Conservation (phyloP, 2,888 invertebrate species). For the Aproaerema taeniolella region DNA sequence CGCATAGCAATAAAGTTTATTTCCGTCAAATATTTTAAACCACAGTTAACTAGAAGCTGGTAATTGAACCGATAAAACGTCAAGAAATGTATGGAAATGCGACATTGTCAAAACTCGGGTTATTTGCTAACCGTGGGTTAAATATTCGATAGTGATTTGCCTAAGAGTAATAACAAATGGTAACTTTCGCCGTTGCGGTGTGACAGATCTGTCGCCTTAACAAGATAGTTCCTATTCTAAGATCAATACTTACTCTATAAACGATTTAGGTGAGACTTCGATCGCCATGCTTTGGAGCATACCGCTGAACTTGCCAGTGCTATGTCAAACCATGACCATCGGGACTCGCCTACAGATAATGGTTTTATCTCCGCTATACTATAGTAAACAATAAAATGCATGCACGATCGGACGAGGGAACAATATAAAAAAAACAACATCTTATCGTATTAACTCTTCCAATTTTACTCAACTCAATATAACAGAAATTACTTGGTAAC, state of each 20-base stretch:
- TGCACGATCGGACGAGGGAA: constrained; percentile 48
- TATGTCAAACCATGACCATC: constrained; percentile 19
- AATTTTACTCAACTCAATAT: constrained; percentile 70
- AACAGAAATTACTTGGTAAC: constrained; percentile 73
- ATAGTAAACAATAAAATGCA: constrained; percentile 41
- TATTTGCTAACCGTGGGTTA: too few relatives aligned
- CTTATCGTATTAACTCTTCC: constrained; percentile 59
- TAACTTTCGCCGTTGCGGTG: constrained; percentile 57
- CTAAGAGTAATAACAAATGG: too few relatives aligned
- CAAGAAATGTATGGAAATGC: too few relatives aligned
- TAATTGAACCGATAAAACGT: too few relatives aligned
- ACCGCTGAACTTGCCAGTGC: too few relatives aligned
- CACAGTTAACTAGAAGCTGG: too few relatives aligned
- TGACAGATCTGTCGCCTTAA: constrained; percentile 68
- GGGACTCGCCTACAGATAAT: constrained; percentile 34
- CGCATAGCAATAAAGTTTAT: constrained; percentile 48
- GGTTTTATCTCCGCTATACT: constrained; percentile 56
- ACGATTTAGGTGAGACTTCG: constrained; percentile 21
- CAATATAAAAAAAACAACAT: constrained; percentile 66
- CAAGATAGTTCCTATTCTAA: constrained; percentile 58
- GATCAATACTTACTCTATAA: constrained; percentile 49
- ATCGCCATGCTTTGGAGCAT: background rate
- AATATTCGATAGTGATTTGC: too few relatives aligned
- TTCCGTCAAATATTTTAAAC: too few relatives aligned
- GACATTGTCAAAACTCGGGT: too few relatives aligned